Percentiles rank a stretch among this genome's conserved stretches.
Conservation (phyloP, 2,888 invertebrate species). For the Ochlodes sylvanus region DNA sequence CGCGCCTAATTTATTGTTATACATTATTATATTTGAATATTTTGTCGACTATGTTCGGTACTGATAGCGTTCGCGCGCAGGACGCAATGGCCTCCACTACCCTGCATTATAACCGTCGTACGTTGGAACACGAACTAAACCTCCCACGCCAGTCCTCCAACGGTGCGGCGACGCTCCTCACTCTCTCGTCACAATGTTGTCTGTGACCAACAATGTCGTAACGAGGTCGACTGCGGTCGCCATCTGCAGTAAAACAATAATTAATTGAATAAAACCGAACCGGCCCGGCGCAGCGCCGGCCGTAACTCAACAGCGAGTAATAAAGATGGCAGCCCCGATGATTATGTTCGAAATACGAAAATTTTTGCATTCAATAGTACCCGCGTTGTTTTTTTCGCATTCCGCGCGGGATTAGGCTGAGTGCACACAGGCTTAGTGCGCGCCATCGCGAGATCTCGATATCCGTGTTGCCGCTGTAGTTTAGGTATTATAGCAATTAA, state of each 20-base stretch:
- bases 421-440: not conserved
- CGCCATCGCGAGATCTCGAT: too few relatives aligned
- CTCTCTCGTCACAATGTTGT: too few relatives aligned
- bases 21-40: constrained; percentile 10
- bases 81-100: too few relatives aligned
- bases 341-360: constrained; percentile 46
- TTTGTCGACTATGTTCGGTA: not conserved
- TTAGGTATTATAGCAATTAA: too few relatives aligned
- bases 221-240: not conserved
- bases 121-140: too few relatives aligned
- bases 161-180: too few relatives aligned
- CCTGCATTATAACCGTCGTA: too few relatives aligned
- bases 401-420: constrained; percentile 24
- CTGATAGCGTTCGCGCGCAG: too few relatives aligned
- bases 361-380: constrained; percentile 37
- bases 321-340: constrained; percentile 44
- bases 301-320: constrained; percentile 44
- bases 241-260: not conserved
- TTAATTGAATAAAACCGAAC: constrained; percentile 25
- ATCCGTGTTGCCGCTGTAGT: too few relatives aligned
- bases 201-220: too few relatives aligned
- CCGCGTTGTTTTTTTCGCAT: constrained; percentile 17
- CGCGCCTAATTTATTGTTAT: constrained; percentile 14
- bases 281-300: not conserved
- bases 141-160: too few relatives aligned